Base-by-base conservation (phyloP, 2,113 vertebrate species). In the Orientallactaga bullata region DNA sequence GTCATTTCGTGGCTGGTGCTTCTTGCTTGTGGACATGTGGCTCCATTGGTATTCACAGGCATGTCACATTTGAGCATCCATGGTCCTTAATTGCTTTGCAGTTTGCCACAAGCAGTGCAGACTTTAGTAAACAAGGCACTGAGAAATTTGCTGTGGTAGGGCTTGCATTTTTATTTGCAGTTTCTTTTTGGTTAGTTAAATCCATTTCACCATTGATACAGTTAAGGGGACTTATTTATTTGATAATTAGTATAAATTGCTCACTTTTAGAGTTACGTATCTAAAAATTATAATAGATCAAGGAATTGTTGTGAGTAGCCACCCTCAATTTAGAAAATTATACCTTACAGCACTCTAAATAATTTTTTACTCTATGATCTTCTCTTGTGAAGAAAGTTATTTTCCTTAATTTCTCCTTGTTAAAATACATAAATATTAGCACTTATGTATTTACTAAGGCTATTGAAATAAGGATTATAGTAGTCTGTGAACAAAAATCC, bases 131-230 rank as follows among this genome's bases (percentile, higher is more conserved):
- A 89, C n/a, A 93, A 85, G n/a, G 58, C 60, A 37, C 23, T 91
- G 60, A 65, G 10, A 95, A 80, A 85, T 65, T 58, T 93, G 32
- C 66, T 95, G 15, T 83, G 61, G 21, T 39, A 35, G 71, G n/a
- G 32, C 78, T 95, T 88, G 66, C 66, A 83, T 86, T 96, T 84
- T 88, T 89, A 91, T 91, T 91, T 85, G 23, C 30, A 92, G 20
- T 55, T 93, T 90, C 82, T 47, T 79, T 94, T 91, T 94, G 68
- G 85, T 91, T 89, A 92, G 82, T 88, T 95, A 78, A 89, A 88
- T 95, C 20, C 37, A 85, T 95, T 93, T 95, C 93, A 71, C 13
- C 77, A 21, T 83, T 90, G 65, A 95, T 90, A 77, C 66, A 88
- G 69, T 72, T 93, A 83, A 88, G 89, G 42, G 18, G 6, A 63